Evolutionary conservation across 2,113 vertebrate genomes (phyloP), one percentile per base, ranked within the genome.

Genomic region (Gymnocephalus cernua): DNA sequence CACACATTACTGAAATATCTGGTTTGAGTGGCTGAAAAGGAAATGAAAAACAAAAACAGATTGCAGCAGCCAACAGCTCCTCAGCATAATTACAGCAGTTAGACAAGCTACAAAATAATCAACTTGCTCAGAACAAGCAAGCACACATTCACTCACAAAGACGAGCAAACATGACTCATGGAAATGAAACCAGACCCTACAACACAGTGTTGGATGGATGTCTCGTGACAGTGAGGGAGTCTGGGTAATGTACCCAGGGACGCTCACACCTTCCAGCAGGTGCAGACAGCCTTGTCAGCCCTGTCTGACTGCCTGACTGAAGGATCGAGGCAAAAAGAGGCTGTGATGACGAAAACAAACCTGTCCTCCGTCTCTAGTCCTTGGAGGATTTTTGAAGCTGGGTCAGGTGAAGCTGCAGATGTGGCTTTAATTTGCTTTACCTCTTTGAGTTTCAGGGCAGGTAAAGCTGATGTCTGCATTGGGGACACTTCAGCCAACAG

Each of bases 111-210:
- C 71, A 88, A 74, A 79, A 77, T 62, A 84, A 80, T 86, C 82
- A 68, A 29, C 84, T 69, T 14, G 18, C 73, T 75, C 19, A 65
- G 38, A 83, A 86, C 62, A 44, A 84, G 78, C 82, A 63, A 6
- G 47, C 77, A 66, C 44, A 19, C 56, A 76, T 69, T 76, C 70
- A 15, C 54, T 78, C 70, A 71, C 58, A 78, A 71, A 79, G 83
- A 83, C 57, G 79, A 47, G 45, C 68, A 72, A 89, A 91, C 85
- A 88, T 75, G 82, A 91, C 70, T 91, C 86, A 51, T 67, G 68
- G 83, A 87, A 89, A 87, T 84, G 71, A 90, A 90, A 91, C 72
- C 19, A 8, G 86, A 91, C 63, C 64, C 68, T n/a, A 32, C 65
- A 50, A 32, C 65, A 50, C 64, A 35, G 63, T 5, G 73, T n/a